A percentile compares a stretch with the other conserved stretches of the same genome.
Evolutionary conservation across 2,797 vertebrate species (phyloP).

Genomic region (Poecilia gillii): DNA sequence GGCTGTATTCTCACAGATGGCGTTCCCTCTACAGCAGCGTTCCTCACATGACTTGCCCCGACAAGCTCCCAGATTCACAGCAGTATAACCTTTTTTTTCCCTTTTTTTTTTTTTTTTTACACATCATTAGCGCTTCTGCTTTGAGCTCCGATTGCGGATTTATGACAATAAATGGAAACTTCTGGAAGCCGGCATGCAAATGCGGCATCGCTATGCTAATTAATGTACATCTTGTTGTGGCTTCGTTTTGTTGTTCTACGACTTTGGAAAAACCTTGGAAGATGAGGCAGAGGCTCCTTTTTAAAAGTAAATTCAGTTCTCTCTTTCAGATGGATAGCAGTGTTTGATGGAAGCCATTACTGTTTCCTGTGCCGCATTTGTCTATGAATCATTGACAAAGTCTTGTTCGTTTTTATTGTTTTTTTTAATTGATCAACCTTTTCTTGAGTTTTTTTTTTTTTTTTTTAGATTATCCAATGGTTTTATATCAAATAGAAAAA

Average conservation of each 20-base stretch:
- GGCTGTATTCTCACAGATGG: slow-evolving; percentile 54
- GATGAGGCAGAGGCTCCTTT: not conserved
- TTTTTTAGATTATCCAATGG: not conserved
- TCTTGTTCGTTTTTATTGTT: not conserved
- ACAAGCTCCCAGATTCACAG: slow-evolving; percentile 59
- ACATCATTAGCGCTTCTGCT: slow-evolving; percentile 55
- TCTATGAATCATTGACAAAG: not conserved
- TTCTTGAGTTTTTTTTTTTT: not conserved
- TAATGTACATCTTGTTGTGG: not conserved
- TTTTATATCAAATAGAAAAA: not conserved
- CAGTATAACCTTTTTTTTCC: slow-evolving; percentile 19
- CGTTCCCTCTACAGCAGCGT: slow-evolving; percentile 32
- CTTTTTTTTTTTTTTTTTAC: slow-evolving; percentile 13
- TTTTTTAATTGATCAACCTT: not conserved
- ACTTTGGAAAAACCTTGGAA: slow-evolving; percentile 14
- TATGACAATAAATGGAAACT: slow-evolving; percentile 19
- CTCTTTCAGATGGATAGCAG: not conserved
- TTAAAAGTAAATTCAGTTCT: not conserved
- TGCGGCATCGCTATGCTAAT: slow-evolving; percentile 10
- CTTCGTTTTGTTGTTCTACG: not conserved
- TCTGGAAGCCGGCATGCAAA: slow-evolving; percentile 18
- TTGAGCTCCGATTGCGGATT: slow-evolving; percentile 7
- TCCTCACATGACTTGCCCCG: slow-evolving; percentile 50
- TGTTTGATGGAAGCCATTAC: not conserved
- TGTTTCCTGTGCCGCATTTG: not conserved